Evolutionary conservation across 2,888 invertebrate genomes (phyloP).

Genomic region (Trilocha varians): DNA sequence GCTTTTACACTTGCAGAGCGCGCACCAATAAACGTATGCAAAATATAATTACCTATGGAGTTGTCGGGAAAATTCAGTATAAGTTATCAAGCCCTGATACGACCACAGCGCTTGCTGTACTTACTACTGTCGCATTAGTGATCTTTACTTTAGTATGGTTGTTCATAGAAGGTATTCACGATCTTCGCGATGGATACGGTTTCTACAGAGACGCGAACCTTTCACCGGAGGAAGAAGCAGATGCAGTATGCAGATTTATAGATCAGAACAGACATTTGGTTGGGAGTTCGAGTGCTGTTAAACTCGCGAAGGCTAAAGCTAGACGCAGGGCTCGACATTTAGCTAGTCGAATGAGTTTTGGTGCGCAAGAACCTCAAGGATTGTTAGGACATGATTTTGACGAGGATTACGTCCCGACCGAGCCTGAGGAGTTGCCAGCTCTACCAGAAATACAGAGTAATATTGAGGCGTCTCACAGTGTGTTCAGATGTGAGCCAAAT

Average conservation of each 20-base stretch:
- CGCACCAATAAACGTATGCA: conserved; percentile 35
- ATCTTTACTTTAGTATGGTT: conserved; percentile 47
- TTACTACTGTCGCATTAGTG: conserved; percentile 45
- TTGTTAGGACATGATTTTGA: conserved; percentile 23
- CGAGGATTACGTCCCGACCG: conserved; percentile 13
- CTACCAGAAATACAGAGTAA: conserved; percentile 34
- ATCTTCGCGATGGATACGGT: conserved; percentile 51
- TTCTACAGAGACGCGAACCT: conserved; percentile 56
- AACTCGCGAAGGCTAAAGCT: conserved; percentile 43
- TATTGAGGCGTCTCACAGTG: conserved; percentile 22
- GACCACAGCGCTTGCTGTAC: conserved; percentile 41
- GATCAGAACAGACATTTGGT: conserved; percentile 42
- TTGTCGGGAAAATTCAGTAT: conserved; percentile 42
- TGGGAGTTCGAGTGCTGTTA: conserved; percentile 35
- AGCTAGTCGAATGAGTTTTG: conserved; percentile 33
- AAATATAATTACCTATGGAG: conserved; percentile 59
- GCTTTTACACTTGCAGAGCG: conserved; percentile 58
- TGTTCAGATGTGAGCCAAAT: conserved; percentile 41
- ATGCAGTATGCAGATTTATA: conserved; percentile 49
- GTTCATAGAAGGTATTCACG: conserved; percentile 47
- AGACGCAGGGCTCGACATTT: conserved; percentile 34
- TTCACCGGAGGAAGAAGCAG: conserved; percentile 49
- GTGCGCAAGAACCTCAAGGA: conserved; percentile 45
- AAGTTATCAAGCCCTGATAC: conserved; percentile 39
- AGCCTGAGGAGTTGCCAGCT: conserved; percentile 34